Base-by-base conservation (phyloP, 2,888 invertebrate genomes). In the Lypha dubia region DNA sequence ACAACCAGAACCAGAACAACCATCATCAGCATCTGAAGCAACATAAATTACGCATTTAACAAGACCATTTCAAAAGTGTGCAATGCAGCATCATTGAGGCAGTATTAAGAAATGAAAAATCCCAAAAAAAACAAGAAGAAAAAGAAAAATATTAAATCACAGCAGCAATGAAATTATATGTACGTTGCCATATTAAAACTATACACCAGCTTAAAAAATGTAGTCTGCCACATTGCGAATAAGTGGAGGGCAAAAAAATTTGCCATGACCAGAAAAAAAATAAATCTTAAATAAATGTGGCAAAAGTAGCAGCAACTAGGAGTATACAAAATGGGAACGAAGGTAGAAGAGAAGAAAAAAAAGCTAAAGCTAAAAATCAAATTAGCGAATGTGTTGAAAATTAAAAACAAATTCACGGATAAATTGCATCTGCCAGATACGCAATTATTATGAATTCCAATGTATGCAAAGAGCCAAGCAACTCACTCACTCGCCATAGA, bases 341-440 rank as follows among this genome's bases (percentile, higher is more conserved):
- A 41, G 28, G 46, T 5, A 68, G 65, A 65, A 79, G 67, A 44
- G n/a, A n/a, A n/a, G n/a, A n/a, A n/a, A n/a, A 70, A 70, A 70
- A 70, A 17, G 6, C 1, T 77, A 84, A 87, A 87, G 90, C 90
- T 91, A 92, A 92, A 91, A 91, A 91, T 92, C 92, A 91, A 91
- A 92, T 92, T 91, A 91, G 92, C 89, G 91, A 92, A 92, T 92
- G 92, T 92, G 92, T 92, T 92, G 92, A 92, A 92, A 92, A 92
- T 92, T 92, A 92, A 92, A 92, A 92, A 92, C 92, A 92, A 92
- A 92, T 92, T 92, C 91, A 90, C 89, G 91, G 91, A 90, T 91
- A 91, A 90, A 91, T 90, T 90, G 90, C 90, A 91, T 90, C 91
- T 90, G 91, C 90, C 89, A 90, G 90, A 89, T 89, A 90, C 90